A percentile compares a stretch with the other conserved stretches of the same genome.
phyloP scores from a whole-genome alignment of 2,888 invertebrate genomes.

The Amphimallon solstitiale region DNA sequence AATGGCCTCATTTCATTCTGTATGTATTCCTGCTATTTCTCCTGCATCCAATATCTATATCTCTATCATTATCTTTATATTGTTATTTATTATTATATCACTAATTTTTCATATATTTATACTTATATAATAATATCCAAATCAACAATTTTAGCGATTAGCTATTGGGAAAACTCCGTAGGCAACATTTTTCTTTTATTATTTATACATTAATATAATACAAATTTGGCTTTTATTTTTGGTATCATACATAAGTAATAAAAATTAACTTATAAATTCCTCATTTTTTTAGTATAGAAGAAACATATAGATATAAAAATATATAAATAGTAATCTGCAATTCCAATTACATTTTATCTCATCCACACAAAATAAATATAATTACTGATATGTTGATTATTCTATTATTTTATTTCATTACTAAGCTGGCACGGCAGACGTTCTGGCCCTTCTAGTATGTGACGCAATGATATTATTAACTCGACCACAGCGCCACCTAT shows the following conservation, averaged over 20 bases:
- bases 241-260: neutral
- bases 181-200: constrained; percentile 41
- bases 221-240: constrained; percentile 20
- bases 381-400: no score
- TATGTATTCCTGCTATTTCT: neutral
- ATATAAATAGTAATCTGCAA: no score
- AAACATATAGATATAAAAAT: no score
- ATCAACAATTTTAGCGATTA: constrained; percentile 47
- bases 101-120: constrained; percentile 51
- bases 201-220: neutral
- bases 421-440: no score
- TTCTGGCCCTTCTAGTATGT: no score
- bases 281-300: no score
- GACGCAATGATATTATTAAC: constrained; percentile 7
- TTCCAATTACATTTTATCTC: no score
- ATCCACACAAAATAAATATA: no score
- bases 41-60: neutral
- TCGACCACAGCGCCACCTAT: no score
- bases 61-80: constrained; percentile 8
- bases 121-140: constrained; percentile 48
- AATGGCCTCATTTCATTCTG: no score
- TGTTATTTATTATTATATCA: constrained; percentile 22
- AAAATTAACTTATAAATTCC: neutral
- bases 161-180: constrained; percentile 41
- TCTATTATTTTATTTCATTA: no score